Conservation (phyloP, 2,888 invertebrate genomes). For the Torymus auratus region DNA sequence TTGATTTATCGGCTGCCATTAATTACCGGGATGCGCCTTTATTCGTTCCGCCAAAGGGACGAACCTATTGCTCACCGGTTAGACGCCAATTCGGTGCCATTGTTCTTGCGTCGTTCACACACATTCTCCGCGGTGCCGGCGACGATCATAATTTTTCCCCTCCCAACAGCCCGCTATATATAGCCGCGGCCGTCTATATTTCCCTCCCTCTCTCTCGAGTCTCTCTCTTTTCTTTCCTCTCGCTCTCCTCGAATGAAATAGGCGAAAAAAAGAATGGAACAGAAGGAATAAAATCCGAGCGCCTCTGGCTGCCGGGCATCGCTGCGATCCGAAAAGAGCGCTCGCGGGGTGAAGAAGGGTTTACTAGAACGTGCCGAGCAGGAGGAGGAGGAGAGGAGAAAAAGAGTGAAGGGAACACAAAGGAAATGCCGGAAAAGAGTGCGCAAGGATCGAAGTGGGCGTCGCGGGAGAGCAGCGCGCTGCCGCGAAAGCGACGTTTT, state of each 20-base stretch:
- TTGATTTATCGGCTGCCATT: constrained; percentile 76
- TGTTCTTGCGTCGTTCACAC: constrained; percentile 77
- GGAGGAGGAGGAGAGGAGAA: constrained; percentile 53
- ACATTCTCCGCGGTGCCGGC: constrained; percentile 66
- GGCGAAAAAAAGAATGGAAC: constrained; percentile 55
- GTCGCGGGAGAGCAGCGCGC: constrained; percentile 44
- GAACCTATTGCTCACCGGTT: constrained; percentile 77
- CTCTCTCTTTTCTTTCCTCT: constrained; percentile 23
- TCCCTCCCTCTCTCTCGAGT: not conserved
- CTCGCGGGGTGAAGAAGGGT: constrained; percentile 53
- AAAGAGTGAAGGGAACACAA: constrained; percentile 58
- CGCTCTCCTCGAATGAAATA: constrained; percentile 45
- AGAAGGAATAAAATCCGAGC: constrained; percentile 44
- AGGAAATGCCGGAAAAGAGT: constrained; percentile 56
- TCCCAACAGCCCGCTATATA: not conserved
- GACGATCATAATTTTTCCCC: constrained; percentile 67
- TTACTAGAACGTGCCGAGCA: constrained; percentile 58
- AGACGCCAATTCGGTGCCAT: constrained; percentile 75
- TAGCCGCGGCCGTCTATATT: constrained; percentile 33
- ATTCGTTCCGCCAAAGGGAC: constrained; percentile 74
- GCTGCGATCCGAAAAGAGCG: constrained; percentile 59
- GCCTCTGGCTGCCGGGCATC: constrained; percentile 31
- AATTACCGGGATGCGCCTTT: constrained; percentile 76
- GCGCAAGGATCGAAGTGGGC: constrained; percentile 55
- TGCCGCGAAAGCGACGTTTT: constrained; percentile 57